Evolutionary conservation across 2,888 invertebrate species (phyloP), one percentile per base, ranked within the genome.

Genomic region (Lasiommata megera): DNA sequence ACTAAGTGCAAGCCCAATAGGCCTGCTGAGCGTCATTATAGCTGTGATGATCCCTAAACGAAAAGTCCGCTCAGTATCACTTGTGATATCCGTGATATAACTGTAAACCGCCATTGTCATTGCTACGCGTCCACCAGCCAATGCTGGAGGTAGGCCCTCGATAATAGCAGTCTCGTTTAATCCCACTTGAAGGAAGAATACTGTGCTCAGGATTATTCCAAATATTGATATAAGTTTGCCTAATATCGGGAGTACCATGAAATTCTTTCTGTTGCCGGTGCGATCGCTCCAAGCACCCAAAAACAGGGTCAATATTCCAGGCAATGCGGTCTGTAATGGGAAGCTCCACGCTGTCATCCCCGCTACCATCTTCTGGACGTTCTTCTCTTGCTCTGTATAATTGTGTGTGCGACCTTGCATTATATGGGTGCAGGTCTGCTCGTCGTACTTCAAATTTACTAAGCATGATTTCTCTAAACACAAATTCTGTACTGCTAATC

Each of bases 281-380:
- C 92, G 86, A 70, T 93, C 93, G 72, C 92, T 93, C 93, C 93
- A 93, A 1, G 93, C 92, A 0, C 93, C 93, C 12, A 93, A 72
- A 62, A 93, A 93, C 6, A 93, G 76, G 6, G 93, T 89, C 18
- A 93, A 76, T 17, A 93, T 73, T 0, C 92, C 92, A 1, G 93
- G 93, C 28, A 93, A 67, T 1, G 92, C 83, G 6, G 93, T 93
- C 69, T 93, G 92, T 16, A 93, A 72, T 0, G 93, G 88, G 18
- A 91, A 92, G 68, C 92, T 92, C 92, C 92, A 92, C 18, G 92
- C 91, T 5, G 92, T 88, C 88, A 93, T 92, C 28, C 89, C 82
- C n/a, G 91, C 88, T n/a, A 93, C 92, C 71, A 91, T 77, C 12
- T 78, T 82, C 65, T 92, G 92, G 0, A 92, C 91, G 67, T 77